phyloP scores from a whole-genome alignment of 2,113 vertebrate species.

The Otolemur garnettii region DNA sequence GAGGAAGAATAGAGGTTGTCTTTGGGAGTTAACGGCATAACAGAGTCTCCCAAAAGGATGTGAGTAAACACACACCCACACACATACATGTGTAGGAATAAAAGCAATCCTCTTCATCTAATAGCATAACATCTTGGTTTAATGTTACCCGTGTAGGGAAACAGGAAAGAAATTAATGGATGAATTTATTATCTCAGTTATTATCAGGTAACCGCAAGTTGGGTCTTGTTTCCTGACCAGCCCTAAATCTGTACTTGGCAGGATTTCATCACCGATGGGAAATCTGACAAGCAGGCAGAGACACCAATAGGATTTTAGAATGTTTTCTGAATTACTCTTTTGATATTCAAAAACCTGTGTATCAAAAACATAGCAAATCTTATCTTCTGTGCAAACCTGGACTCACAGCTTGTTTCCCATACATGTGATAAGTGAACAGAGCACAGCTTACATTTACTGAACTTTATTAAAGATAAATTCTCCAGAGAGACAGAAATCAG shows the following conservation, averaged over 20 bases:
- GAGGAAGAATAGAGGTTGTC: neutral
- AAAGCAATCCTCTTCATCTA: constrained; percentile 73
- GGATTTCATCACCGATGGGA: constrained; percentile 83
- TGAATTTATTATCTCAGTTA: constrained; percentile 82
- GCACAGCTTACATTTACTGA: constrained; percentile 81
- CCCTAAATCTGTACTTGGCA: constrained; percentile 62
- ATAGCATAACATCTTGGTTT: constrained; percentile 75
- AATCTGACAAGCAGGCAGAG: constrained; percentile 82
- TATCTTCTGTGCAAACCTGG: constrained; percentile 78
- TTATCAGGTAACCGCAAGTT: constrained; percentile 75
- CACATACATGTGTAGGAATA: neutral
- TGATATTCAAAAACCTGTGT: constrained; percentile 79
- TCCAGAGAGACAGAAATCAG: constrained; percentile 79
- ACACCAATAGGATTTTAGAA: constrained; percentile 81
- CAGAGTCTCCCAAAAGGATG: neutral
- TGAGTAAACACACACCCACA: neutral
- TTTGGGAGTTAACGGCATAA: constrained; percentile 17
- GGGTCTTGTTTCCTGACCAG: constrained; percentile 74
- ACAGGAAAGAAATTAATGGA: constrained; percentile 82
- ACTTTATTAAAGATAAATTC: constrained; percentile 83
- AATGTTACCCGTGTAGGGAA: constrained; percentile 64
- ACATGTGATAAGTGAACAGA: constrained; percentile 76
- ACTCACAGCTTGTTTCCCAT: constrained; percentile 79
- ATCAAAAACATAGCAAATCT: constrained; percentile 83
- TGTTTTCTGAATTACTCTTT: constrained; percentile 77